Percentiles rank a stretch among this genome's conserved stretches.
These are phyloP conservation scores for Phenganax marumi DNA, from an alignment of 92 coral and sea anemone species.

Conservation along the genomic window DNA sequence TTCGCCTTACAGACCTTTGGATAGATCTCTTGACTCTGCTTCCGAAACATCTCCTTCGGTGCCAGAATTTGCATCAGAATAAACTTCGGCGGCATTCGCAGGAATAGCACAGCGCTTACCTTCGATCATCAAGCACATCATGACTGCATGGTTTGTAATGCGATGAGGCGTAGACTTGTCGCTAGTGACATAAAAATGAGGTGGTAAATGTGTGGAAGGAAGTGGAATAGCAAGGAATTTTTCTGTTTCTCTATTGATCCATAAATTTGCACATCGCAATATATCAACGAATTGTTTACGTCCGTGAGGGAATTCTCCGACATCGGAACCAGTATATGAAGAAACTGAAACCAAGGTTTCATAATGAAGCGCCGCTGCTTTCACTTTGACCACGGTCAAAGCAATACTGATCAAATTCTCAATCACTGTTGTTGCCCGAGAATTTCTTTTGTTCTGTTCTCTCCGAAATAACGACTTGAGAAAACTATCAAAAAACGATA, in stretches of 20 bases:
- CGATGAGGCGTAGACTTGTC: slow-evolving; percentile 2
- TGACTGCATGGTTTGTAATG: slow-evolving; percentile 9
- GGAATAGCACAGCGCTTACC: slow-evolving; percentile 1
- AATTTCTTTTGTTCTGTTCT: slow-evolving; percentile 16
- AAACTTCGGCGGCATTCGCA: background rate
- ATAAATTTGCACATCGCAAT: slow-evolving; percentile 1
- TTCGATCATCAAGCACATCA: slow-evolving; percentile 4
- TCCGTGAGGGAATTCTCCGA: slow-evolving; percentile 13
- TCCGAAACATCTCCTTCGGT: slow-evolving; percentile 13
- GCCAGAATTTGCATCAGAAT: slow-evolving; percentile 7
- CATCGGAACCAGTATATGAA: slow-evolving; percentile 13
- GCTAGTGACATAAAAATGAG: slow-evolving; percentile 7
- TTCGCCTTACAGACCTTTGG: slow-evolving; percentile 3
- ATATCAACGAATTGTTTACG: slow-evolving; percentile 16
- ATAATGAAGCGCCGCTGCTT: slow-evolving; percentile 10
- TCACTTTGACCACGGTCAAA: slow-evolving; percentile 5
- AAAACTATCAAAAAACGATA: background rate
- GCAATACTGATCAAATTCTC: slow-evolving; percentile 10
- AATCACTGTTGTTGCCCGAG: background rate
- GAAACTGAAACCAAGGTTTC: slow-evolving; percentile 8
- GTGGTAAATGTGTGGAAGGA: background rate
- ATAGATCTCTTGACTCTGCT: slow-evolving; percentile 14
- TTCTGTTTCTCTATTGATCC: slow-evolving; percentile 21
- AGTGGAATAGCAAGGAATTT: background rate
- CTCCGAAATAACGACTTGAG: background rate